Conservation (phyloP, 2,888 invertebrate genomes). For the Nyleta sp. region DNA sequence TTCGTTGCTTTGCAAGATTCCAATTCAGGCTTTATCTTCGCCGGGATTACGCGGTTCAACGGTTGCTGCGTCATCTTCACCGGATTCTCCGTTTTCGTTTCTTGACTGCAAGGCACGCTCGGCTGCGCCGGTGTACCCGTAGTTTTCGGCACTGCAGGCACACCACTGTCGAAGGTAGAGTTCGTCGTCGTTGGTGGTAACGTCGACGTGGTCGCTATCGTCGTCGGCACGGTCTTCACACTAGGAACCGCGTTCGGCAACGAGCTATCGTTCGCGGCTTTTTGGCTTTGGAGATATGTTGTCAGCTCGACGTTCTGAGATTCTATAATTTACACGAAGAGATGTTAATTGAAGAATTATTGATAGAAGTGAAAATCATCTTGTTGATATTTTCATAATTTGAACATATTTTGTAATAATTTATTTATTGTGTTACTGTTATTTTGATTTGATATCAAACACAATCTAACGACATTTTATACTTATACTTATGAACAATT, state of each 20-base stretch:
- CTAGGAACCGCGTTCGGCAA: constrained; percentile 66
- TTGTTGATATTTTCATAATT: no score
- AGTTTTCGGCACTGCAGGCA: constrained; percentile 66
- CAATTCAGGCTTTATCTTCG: constrained; percentile 60
- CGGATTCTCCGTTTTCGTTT: constrained; percentile 50
- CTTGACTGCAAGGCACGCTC: constrained; percentile 52
- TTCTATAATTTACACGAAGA: no score
- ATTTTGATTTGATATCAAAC: no score
- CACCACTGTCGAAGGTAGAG: constrained; percentile 73
- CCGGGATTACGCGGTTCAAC: constrained; percentile 68
- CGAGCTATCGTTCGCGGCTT: constrained; percentile 69
- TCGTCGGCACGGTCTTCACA: constrained; percentile 66
- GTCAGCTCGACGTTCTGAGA: constrained; percentile 79
- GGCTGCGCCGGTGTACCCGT: constrained; percentile 28
- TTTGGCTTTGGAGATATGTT: constrained; percentile 75
- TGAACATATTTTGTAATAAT: no score
- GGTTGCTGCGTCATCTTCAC: constrained; percentile 68
- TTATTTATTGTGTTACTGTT: no score
- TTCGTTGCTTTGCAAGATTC: constrained; percentile 68
- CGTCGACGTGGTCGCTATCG: constrained; percentile 40
- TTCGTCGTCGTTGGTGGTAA: constrained; percentile 57
- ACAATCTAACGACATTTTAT: no score
- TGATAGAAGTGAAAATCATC: no score
- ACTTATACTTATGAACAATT: no score
- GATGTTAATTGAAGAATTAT: no score